These are phyloP conservation scores for Muscicapa comitata DNA, from an alignment of 2,797 vertebrate species.

Conservation along the genomic window DNA sequence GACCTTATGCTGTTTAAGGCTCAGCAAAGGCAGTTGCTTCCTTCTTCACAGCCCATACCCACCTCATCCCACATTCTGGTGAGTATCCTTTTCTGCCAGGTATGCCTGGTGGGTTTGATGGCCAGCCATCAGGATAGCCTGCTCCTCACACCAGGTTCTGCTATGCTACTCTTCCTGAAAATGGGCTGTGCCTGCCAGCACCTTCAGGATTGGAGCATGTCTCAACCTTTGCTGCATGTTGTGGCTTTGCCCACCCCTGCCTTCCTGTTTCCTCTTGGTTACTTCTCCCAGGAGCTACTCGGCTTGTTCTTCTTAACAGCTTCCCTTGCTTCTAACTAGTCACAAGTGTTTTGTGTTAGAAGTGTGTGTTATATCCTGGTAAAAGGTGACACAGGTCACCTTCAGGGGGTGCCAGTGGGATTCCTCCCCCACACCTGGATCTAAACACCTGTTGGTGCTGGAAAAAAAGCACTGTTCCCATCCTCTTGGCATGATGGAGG, in stretches of 20 bases:
- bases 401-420: neutral
- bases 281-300: neutral
- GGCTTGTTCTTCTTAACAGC: neutral
- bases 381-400: neutral
- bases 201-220: neutral
- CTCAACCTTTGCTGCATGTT: fast-evolving
- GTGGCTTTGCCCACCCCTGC: neutral
- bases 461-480: neutral
- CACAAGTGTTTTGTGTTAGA: neutral
- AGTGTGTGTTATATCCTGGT: neutral
- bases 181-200: neutral
- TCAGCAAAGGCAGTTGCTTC: neutral
- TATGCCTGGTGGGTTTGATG: neutral
- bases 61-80: neutral
- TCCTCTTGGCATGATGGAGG: neutral
- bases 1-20: fast-evolving
- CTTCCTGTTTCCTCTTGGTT: neutral
- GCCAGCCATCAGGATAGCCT: neutral
- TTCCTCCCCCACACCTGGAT: fast-evolving
- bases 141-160: neutral
- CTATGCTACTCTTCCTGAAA: neutral
- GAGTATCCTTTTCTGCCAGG: neutral
- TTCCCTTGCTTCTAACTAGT: neutral
- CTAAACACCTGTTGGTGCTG: neutral
- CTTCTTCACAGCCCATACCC: fast-evolving